A percentile compares a stretch with the other conserved stretches of the same genome.
Conservation (phyloP, 2,113 vertebrate genomes). For the Zootoca vivipara region DNA sequence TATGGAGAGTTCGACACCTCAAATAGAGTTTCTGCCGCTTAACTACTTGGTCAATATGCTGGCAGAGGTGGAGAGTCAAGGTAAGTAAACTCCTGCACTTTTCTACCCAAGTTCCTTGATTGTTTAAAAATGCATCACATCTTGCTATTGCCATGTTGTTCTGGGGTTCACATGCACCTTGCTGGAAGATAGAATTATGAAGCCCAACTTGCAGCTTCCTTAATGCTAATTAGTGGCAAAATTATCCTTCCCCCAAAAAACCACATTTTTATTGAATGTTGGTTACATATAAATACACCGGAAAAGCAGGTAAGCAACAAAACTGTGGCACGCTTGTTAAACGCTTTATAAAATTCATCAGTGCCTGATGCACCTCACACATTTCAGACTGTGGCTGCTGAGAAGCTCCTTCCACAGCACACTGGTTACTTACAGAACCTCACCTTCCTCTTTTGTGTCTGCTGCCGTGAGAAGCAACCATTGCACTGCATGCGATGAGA, state of each 20-base stretch:
- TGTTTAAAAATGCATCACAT: background rate
- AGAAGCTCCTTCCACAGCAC: background rate
- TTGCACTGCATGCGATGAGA: background rate
- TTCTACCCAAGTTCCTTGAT: background rate
- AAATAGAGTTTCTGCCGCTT: slow-evolving; percentile 89
- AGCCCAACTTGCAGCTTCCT: background rate
- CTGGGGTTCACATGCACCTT: no score
- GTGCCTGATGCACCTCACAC: background rate
- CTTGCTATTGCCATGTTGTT: background rate
- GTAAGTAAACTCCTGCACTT: slow-evolving; percentile 61
- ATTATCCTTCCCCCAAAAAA: background rate
- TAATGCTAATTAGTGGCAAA: background rate
- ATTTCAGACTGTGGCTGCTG: no score
- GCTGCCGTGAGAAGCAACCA: background rate
- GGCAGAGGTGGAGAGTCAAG: slow-evolving; percentile 84
- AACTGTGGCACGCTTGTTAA: background rate
- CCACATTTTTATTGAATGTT: background rate
- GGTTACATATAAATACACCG: background rate
- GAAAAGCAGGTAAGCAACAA: no score
- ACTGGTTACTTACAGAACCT: no score
- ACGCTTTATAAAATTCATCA: background rate
- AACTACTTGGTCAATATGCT: slow-evolving; percentile 85
- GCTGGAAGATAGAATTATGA: background rate
- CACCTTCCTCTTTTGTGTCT: background rate
- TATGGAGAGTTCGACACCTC: slow-evolving; percentile 72